A percentile compares a stretch with the other conserved stretches of the same genome.
phyloP scores from a whole-genome alignment of 2,888 invertebrate species.

The Euplexia lucipara region DNA sequence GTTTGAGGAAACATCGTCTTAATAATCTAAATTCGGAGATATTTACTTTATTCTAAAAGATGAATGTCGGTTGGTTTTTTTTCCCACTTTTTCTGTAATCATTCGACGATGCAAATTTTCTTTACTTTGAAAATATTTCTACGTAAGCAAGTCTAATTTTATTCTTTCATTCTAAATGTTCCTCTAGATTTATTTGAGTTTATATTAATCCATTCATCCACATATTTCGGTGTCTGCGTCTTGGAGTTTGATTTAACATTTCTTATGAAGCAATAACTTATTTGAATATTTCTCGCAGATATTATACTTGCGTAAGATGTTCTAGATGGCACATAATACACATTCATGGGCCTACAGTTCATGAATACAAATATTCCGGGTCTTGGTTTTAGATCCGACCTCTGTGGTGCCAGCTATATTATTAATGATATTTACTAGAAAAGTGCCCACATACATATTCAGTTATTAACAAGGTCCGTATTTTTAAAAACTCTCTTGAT shows the following conservation, averaged over 20 bases:
- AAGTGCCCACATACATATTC: background rate
- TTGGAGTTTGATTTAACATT: constrained; percentile 52
- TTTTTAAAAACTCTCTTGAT: background rate
- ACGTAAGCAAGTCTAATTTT: constrained; percentile 33
- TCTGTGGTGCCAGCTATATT: constrained; percentile 45
- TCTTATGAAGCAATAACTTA: constrained; percentile 49
- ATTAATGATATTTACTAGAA: constrained; percentile 35
- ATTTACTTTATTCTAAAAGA: constrained; percentile 22
- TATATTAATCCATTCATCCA: constrained; percentile 48
- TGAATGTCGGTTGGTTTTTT: constrained; percentile 3
- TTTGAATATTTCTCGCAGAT: constrained; percentile 53
- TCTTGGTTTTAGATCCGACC: constrained; percentile 53
- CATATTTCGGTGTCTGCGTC: constrained; percentile 29
- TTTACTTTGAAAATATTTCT: constrained; percentile 24
- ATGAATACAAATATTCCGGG: constrained; percentile 70
- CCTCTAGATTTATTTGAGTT: constrained; percentile 42
- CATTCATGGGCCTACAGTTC: constrained; percentile 65
- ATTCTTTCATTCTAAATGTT: constrained; percentile 19
- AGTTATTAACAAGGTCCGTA: background rate
- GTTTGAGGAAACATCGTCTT: constrained; percentile 27
- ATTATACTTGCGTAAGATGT: constrained; percentile 53
- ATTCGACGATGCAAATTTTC: constrained; percentile 13
- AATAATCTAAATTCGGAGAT: constrained; percentile 23
- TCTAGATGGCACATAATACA: constrained; percentile 56
- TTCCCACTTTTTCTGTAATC: constrained; percentile 20